These are phyloP conservation scores for Nomada fabriciana DNA, from an alignment of 2,888 invertebrate species.

Conservation along the genomic window DNA sequence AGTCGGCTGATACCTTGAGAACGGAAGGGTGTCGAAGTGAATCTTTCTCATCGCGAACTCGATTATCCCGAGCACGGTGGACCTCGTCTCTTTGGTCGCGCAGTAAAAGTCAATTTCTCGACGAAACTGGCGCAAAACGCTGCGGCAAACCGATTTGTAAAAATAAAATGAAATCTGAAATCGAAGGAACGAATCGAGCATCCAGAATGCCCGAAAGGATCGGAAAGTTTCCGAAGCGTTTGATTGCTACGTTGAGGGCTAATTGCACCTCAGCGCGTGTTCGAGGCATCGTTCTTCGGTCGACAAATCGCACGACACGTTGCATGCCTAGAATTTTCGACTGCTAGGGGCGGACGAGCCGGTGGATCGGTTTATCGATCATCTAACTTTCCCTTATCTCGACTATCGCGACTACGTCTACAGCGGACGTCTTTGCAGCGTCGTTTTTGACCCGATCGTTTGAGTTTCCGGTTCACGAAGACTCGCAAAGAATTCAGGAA, in stretches of 20 bases:
- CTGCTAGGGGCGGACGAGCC: background rate
- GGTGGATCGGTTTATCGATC: slow-evolving; percentile 25
- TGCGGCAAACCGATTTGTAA: no score
- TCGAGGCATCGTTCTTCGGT: background rate
- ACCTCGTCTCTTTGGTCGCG: no score
- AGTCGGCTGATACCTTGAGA: background rate
- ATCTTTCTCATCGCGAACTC: background rate
- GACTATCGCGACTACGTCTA: slow-evolving; percentile 16
- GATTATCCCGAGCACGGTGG: background rate
- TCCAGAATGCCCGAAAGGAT: background rate
- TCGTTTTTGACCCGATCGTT: background rate
- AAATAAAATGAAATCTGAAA: background rate
- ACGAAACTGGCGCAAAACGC: background rate
- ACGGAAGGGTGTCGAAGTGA: background rate
- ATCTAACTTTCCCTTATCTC: slow-evolving; percentile 54
- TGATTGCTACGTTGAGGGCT: background rate
- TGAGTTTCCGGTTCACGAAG: slow-evolving; percentile 25
- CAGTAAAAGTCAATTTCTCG: background rate
- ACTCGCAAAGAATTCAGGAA: no score
- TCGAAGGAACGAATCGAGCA: background rate
- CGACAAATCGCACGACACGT: slow-evolving; percentile 9
- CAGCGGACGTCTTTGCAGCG: no score
- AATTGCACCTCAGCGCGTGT: slow-evolving; percentile 13
- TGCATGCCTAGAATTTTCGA: slow-evolving; percentile 9
- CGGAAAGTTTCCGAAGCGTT: background rate